Percentiles rank a stretch among this genome's conserved stretches.
Conservation (phyloP, 1,140 invertebrate species). For the silkworm (Bombyx mori) region ASM3026992v2 NC_085125.1:8810501-8811000, state of each 20-base stretch:
- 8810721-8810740: constrained; percentile 58
- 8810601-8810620: constrained; percentile 74
- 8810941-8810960: constrained; percentile 6
- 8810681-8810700: constrained; percentile 58
- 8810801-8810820: constrained; percentile 55
- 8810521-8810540: constrained; percentile 73
- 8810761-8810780: constrained; percentile 67
- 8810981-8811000: constrained; percentile 21
- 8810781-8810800: constrained; percentile 69
- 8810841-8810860: constrained; percentile 48
- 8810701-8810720: constrained; percentile 55
- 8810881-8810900: constrained; percentile 35
- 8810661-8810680: constrained; percentile 73
- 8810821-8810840: constrained; percentile 56
- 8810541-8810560: constrained; percentile 76
- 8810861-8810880: constrained; percentile 30
- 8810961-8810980: constrained; percentile 24
- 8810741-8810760: constrained; percentile 59
- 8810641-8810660: constrained; percentile 74
- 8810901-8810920: constrained; percentile 29
- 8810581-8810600: constrained; percentile 75
- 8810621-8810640: constrained; percentile 74
- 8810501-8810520: constrained; percentile 36
- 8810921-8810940: constrained; percentile 32
- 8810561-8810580: constrained; percentile 75